Percentiles rank a stretch among this genome's conserved stretches.
phyloP scores from a whole-genome alignment of 2,113 vertebrate genomes.

The Bettongia penicillata region DNA sequence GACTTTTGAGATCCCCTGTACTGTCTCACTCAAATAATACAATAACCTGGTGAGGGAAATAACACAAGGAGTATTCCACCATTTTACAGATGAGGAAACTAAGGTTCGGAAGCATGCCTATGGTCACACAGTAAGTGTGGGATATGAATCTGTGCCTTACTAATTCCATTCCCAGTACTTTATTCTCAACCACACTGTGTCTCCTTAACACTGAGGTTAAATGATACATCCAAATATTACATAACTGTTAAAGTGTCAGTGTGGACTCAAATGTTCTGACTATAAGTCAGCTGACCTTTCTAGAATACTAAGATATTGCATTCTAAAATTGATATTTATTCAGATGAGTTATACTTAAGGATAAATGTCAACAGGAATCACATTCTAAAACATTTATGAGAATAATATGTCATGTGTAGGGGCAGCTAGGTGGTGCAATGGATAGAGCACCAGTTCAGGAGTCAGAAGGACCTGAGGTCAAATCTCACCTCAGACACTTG shows the following conservation, averaged over 20 bases:
- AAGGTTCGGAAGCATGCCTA: not conserved
- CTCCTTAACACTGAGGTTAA: not conserved
- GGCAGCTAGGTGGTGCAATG: too few relatives aligned
- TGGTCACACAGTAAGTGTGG: not conserved
- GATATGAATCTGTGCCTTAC: not conserved
- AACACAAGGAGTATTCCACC: not conserved
- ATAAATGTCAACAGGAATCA: slow-evolving; percentile 55
- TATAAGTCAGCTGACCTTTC: too few relatives aligned
- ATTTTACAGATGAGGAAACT: not conserved
- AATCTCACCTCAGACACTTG: too few relatives aligned
- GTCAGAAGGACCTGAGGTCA: too few relatives aligned
- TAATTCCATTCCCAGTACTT: not conserved
- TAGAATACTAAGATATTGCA: not conserved
- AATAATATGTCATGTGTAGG: slow-evolving; percentile 35
- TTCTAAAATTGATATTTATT: not conserved
- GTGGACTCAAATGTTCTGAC: not conserved
- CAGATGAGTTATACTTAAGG: not conserved
- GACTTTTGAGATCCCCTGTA: too few relatives aligned
- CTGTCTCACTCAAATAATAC: too few relatives aligned
- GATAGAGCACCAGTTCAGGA: too few relatives aligned
- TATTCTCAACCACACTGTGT: not conserved
- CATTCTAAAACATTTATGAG: slow-evolving; percentile 46
- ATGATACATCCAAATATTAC: not conserved
- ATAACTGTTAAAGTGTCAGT: not conserved
- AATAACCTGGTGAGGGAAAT: not conserved